Percentiles rank a stretch among this genome's conserved stretches.
Evolutionary conservation across 2,888 invertebrate genomes (phyloP).

Genomic region (Caenorhabditis doughertyi): DNA sequence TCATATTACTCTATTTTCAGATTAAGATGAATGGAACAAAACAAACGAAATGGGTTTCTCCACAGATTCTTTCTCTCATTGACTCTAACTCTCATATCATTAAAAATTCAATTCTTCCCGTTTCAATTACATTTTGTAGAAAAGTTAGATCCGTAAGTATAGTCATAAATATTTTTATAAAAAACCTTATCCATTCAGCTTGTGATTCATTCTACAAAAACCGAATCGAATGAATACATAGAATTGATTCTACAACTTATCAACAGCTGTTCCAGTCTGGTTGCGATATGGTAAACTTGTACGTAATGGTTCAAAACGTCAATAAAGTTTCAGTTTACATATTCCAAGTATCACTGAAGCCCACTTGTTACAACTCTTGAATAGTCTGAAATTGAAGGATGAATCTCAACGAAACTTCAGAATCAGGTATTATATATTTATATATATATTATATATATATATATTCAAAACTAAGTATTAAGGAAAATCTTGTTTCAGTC

Average conservation of each 20-base stretch:
- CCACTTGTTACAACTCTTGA: background rate
- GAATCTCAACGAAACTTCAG: background rate
- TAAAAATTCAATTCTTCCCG: background rate
- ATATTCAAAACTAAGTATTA: no score
- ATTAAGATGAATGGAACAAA: background rate
- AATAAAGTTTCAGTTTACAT: background rate
- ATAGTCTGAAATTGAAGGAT: background rate
- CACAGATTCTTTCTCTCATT: background rate
- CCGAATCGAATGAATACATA: background rate
- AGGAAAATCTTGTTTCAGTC: background rate
- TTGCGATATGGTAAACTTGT: background rate
- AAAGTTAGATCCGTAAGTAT: background rate
- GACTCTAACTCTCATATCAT: background rate
- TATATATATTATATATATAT: background rate
- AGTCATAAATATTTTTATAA: background rate
- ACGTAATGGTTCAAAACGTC: background rate
- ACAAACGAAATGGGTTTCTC: background rate
- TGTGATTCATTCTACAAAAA: background rate
- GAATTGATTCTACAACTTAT: background rate
- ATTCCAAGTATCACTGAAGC: background rate
- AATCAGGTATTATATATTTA: background rate
- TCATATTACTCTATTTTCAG: no score
- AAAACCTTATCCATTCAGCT: no score
- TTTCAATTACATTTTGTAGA: background rate
- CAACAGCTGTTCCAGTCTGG: background rate